These are phyloP conservation scores for Drepana arcuata DNA, from an alignment of 1,140 invertebrate species.

Conservation along the genomic window DNA sequence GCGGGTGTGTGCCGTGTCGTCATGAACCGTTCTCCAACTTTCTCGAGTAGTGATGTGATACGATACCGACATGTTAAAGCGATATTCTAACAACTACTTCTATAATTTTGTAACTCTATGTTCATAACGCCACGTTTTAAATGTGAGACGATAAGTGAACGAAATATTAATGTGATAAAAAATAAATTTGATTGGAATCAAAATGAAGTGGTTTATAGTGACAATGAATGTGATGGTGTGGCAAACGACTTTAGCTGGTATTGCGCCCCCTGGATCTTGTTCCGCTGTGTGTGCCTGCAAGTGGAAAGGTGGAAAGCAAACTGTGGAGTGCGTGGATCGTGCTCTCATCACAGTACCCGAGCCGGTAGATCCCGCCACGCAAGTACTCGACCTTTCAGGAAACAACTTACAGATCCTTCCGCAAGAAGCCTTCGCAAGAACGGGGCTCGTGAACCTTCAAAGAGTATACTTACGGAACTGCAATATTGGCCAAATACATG, in stretches of 20 bases:
- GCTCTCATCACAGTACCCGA: constrained; percentile 86
- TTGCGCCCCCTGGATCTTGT: constrained; percentile 73
- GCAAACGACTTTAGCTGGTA: constrained; percentile 45
- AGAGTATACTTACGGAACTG: constrained; percentile 87
- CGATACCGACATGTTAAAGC: constrained; percentile 41
- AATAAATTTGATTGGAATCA: constrained; percentile 29
- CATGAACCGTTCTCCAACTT: constrained; percentile 58
- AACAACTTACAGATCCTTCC: constrained; percentile 89
- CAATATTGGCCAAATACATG: constrained; percentile 87
- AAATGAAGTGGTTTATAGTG: constrained; percentile 62
- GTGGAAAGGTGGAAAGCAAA: constrained; percentile 94
- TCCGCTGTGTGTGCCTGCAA: constrained; percentile 89
- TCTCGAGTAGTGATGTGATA: constrained; percentile 68
- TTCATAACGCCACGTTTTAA: constrained; percentile 11
- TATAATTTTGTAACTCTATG: constrained; percentile 20
- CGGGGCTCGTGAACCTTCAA: constrained; percentile 88
- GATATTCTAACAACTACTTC: constrained; percentile 21
- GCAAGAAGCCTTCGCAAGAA: constrained; percentile 83
- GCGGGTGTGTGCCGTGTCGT: constrained; percentile 41
- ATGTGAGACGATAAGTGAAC: constrained; percentile 17
- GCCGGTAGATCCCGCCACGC: constrained; percentile 87
- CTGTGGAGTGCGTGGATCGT: constrained; percentile 88
- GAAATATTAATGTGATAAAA: constrained; percentile 30
- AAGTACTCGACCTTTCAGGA: constrained; percentile 90
- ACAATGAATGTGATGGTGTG: constrained; percentile 50